Conservation (phyloP, 2,797 vertebrate species). For the Cephalopachus bancanus region DNA sequence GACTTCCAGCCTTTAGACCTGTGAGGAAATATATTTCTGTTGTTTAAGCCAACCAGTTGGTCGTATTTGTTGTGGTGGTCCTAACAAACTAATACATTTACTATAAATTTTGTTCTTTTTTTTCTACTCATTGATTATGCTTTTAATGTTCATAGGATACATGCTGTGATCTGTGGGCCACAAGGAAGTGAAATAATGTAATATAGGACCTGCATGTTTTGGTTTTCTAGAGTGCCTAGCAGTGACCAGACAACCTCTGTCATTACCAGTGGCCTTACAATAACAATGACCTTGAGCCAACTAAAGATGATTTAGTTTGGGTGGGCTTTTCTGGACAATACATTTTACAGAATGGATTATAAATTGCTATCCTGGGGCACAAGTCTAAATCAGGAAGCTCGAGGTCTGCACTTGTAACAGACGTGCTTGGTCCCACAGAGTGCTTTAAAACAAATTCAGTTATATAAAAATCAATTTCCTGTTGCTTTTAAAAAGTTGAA, state of each 20-base stretch:
- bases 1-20: not conserved
- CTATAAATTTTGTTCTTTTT: conserved; percentile 51
- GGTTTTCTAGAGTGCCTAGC: not conserved
- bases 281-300: not conserved
- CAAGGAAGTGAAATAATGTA: not conserved
- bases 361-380: not conserved
- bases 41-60: not conserved
- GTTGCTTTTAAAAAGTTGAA: conserved; percentile 8
- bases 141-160: not conserved
- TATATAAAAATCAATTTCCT: not conserved
- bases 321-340: not conserved
- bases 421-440: not conserved
- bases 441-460: conserved; percentile 55
- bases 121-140: not conserved
- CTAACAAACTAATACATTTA: not conserved
- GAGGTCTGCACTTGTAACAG: not conserved
- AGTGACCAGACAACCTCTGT: not conserved
- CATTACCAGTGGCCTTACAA: not conserved
- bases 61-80: not conserved
- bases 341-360: conserved; percentile 33
- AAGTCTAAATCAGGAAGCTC: not conserved
- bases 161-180: not conserved
- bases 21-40: not conserved
- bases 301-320: not conserved
- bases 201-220: not conserved